Evolutionary conservation across 2,113 vertebrate genomes (phyloP).

Genomic region (Tapirus terrestris): DNA sequence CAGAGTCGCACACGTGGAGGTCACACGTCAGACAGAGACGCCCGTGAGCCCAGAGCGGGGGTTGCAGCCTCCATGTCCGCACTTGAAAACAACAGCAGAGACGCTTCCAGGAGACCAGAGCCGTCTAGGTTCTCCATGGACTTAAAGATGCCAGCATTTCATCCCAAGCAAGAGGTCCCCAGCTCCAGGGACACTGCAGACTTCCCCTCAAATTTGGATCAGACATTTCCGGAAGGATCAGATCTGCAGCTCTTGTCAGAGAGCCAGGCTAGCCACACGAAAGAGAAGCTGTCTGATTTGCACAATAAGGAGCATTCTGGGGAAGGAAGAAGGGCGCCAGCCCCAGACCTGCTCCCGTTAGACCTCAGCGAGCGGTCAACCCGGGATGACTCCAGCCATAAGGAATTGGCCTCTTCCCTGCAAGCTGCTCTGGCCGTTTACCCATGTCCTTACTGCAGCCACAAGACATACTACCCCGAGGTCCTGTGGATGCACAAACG

Average conservation of each 20-base stretch:
- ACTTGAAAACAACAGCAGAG: conserved; percentile 75
- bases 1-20: conserved; percentile 78
- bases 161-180: conserved; percentile 81
- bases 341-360: conserved; percentile 81
- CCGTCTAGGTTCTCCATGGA: conserved; percentile 84
- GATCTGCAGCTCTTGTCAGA: conserved; percentile 65
- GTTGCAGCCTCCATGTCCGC: conserved; percentile 51
- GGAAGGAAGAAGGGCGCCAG: conserved; percentile 57
- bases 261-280: conserved; percentile 58
- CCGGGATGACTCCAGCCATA: conserved; percentile 80
- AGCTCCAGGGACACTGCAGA: conserved; percentile 61
- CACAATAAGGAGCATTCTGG: conserved; percentile 64
- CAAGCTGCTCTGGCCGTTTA: conserved; percentile 89
- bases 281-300: conserved; percentile 71
- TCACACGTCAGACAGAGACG: neutral
- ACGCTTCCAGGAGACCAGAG: conserved; percentile 82
- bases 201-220: neutral
- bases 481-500: conserved; percentile 97
- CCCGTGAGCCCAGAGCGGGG: conserved; percentile 71
- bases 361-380: conserved; percentile 87
- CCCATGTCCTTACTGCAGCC: conserved; percentile 94
- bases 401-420: conserved; percentile 78
- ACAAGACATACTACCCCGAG: conserved; percentile 95
- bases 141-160: conserved; percentile 87
- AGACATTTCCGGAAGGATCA: conserved; percentile 54